Conservation (phyloP, 2,888 invertebrate species). For the Himalopsyche japonica region DNA sequence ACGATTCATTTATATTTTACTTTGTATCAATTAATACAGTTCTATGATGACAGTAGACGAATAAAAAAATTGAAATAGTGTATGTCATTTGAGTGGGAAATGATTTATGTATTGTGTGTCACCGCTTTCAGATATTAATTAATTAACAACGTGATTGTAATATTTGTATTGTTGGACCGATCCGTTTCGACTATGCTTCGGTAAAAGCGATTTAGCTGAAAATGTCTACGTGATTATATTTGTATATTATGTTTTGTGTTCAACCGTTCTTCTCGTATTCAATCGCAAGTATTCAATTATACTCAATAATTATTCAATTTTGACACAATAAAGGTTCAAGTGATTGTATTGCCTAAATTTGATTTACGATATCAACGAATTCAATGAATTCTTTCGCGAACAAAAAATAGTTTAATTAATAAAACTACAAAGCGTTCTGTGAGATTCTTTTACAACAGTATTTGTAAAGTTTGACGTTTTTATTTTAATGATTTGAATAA, state of each 20-base stretch:
- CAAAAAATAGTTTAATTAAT: too few species aligned
- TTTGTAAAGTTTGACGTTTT: too few species aligned
- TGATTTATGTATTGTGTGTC: constrained; percentile 24
- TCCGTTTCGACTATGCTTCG: not conserved
- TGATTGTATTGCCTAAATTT: not conserved
- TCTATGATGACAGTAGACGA: not conserved
- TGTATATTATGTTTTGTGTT: not conserved
- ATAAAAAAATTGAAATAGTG: not conserved
- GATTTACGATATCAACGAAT: not conserved
- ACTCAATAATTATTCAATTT: not conserved
- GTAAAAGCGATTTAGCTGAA: constrained; percentile 1
- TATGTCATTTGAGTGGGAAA: not conserved
- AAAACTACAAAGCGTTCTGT: too few species aligned
- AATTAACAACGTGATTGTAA: constrained; percentile 15
- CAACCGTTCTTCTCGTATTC: not conserved
- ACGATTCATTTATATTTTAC: too few species aligned
- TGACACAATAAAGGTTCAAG: not conserved
- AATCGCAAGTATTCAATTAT: not conserved
- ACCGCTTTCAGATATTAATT: constrained; percentile 24
- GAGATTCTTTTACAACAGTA: too few species aligned
- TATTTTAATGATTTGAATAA: too few species aligned
- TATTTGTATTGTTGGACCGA: not conserved
- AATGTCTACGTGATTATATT: not conserved
- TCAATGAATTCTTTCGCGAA: not conserved
- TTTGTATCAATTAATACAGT: not conserved